phyloP scores from a whole-genome alignment of 2,888 invertebrate genomes.

The Griposia aprilina region DNA sequence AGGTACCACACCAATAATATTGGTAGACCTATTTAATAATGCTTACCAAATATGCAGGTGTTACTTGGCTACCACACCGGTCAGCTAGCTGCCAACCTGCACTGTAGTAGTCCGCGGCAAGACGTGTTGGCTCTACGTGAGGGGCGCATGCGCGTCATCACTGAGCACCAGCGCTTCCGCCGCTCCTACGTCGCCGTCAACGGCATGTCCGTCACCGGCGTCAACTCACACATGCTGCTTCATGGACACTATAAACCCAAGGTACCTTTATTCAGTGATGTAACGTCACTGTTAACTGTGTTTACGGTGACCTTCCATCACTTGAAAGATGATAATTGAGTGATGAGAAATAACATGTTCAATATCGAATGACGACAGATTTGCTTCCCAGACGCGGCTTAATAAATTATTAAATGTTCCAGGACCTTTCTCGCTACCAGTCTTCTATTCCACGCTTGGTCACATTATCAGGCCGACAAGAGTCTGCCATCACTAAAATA shows the following conservation, averaged over 20 bases:
- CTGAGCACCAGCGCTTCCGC: conserved; percentile 88
- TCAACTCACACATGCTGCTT: conserved; percentile 80
- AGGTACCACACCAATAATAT: not conserved
- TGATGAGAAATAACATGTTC: not conserved
- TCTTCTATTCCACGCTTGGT: conserved; percentile 75
- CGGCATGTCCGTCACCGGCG: conserved; percentile 78
- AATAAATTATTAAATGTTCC: conserved; percentile 17
- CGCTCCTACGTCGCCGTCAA: conserved; percentile 82
- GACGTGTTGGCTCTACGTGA: conserved; percentile 86
- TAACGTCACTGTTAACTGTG: not conserved
- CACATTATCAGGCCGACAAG: conserved; percentile 80
- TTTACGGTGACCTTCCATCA: not conserved
- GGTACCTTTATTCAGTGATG: conserved; percentile 66
- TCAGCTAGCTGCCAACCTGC: conserved; percentile 93
- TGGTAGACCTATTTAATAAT: not conserved
- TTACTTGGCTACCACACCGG: conserved; percentile 92
- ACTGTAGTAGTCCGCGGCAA: conserved; percentile 91
- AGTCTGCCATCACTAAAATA: conserved; percentile 73
- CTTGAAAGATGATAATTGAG: not conserved
- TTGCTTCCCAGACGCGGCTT: not conserved
- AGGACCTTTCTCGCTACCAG: conserved; percentile 74
- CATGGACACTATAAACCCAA: conserved; percentile 80
- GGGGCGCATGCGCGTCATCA: conserved; percentile 90
- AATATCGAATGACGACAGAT: not conserved
- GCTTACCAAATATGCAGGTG: conserved; percentile 73